Evolutionary conservation across 2,797 vertebrate species (phyloP), one percentile per base, ranked within the genome.

Genomic region (Enoplosus armatus): DNA sequence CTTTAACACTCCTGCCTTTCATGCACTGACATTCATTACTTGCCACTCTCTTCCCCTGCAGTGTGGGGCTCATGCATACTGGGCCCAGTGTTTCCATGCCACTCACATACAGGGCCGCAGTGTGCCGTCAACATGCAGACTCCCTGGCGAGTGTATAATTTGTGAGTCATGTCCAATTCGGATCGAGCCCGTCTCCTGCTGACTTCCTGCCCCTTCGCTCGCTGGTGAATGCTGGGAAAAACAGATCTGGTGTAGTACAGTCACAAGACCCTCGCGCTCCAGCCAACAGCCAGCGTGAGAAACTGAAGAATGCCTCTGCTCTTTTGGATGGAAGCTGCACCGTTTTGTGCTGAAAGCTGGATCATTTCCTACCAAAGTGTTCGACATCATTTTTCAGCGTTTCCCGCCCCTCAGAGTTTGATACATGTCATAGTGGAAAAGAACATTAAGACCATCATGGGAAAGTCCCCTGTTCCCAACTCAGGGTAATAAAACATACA

Each of bases 131-230:
- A 82, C 87, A 88, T 72, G 84, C 80, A 79, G 79, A 79, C 88
- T 85, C 88, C 87, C 88, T 48, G 65, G 84, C 41, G 74, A 73
- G 85, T 79, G 84, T 77, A 84, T 91, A 87, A 92, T 91, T 90
- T 92, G 89, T 75, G 85, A 92, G 89, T 86, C 83, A 79, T 90
- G 85, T 88, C 86, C 82, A 89, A 80, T 89, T 90, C 82, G 26
- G 81, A 87, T 86, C n/a, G 71, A 86, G 87, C 86, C 80, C 47
- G 83, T 80, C 84, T 82, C 90, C 84, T 85, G 87, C 88, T 89
- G 91, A 90, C 88, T 91, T 88, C 88, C 87, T 90, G 85, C 75
- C 69, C 67, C 35, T n/a, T n/a, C 11, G 60, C 66, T 55, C 5
- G 22, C 62, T 69, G 81, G 75, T 66, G 78, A 86, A 81, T 22